A percentile compares a stretch with the other conserved stretches of the same genome.
Conservation (phyloP, 2,797 vertebrate species). For the Crossoptilon crossoptilon region DNA sequence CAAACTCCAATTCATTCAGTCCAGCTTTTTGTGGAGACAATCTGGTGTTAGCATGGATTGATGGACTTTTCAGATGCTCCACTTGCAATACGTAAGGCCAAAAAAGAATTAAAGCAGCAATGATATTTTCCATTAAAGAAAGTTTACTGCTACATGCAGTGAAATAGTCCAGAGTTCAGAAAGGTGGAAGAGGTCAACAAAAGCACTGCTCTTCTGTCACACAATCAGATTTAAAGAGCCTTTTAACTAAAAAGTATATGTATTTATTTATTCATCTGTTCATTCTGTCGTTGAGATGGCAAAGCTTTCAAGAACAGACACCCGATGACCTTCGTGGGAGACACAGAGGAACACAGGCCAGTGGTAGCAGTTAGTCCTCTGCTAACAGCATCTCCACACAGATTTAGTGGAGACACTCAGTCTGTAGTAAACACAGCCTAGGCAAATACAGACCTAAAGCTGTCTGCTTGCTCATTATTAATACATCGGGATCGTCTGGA, state of each 20-base stretch:
- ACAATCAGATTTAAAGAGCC: background rate
- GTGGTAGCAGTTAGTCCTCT: conserved; percentile 2
- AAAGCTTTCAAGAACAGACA: background rate
- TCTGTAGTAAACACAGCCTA: conserved; percentile 43
- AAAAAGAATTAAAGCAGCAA: background rate
- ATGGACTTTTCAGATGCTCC: conserved; percentile 47
- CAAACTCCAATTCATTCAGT: background rate
- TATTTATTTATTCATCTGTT: background rate
- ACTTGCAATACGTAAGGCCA: background rate
- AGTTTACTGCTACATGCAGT: background rate
- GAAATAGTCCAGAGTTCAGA: conserved; percentile 7
- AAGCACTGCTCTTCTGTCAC: background rate
- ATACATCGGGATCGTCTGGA: conserved; percentile 61
- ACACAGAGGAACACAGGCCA: conserved; percentile 18
- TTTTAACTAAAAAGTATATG: background rate
- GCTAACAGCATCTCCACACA: conserved; percentile 44
- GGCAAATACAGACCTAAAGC: conserved; percentile 56
- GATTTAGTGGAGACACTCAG: conserved; percentile 49
- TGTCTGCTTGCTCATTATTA: conserved; percentile 72
- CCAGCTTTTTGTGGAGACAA: background rate
- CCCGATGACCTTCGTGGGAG: conserved; percentile 38
- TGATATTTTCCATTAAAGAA: conserved; percentile 15
- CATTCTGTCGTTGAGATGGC: background rate
- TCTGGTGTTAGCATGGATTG: background rate
- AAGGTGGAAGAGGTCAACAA: background rate